phyloP scores from a whole-genome alignment of 2,113 vertebrate species.

The Oenanthe melanoleuca region DNA sequence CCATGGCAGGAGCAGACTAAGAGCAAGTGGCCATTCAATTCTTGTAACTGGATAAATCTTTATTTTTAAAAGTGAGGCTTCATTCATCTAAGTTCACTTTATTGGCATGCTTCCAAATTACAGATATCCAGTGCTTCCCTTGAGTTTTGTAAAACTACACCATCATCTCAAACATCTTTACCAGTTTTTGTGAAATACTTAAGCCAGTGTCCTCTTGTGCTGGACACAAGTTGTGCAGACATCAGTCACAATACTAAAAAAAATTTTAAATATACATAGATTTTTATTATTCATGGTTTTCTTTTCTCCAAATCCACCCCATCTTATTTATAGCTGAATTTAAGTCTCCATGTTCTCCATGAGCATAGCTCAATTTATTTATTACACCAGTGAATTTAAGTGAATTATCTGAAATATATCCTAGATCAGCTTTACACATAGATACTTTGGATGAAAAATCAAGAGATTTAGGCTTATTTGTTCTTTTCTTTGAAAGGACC shows the following conservation, averaged over 20 bases:
- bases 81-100: not conserved
- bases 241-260: not conserved
- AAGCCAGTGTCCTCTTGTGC: not conserved
- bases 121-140: not conserved
- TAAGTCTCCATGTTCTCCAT: not conserved
- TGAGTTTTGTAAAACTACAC: not conserved
- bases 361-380: not conserved
- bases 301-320: not conserved
- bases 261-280: rapidly evolving
- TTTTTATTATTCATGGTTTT: not conserved
- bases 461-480: not conserved
- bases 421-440: not conserved
- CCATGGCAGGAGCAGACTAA: not conserved
- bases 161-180: not conserved
- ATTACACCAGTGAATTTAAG: not conserved
- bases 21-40: not conserved
- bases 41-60: not conserved
- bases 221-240: not conserved
- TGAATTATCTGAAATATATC: not conserved
- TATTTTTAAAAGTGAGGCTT: not conserved
- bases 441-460: not conserved
- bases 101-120: not conserved
- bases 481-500: not conserved
- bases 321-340: not conserved
- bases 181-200: not conserved